Percentiles rank a stretch among this genome's conserved stretches.
Conservation (phyloP, 2,888 invertebrate species). For the Pediacus dermestoides region DNA sequence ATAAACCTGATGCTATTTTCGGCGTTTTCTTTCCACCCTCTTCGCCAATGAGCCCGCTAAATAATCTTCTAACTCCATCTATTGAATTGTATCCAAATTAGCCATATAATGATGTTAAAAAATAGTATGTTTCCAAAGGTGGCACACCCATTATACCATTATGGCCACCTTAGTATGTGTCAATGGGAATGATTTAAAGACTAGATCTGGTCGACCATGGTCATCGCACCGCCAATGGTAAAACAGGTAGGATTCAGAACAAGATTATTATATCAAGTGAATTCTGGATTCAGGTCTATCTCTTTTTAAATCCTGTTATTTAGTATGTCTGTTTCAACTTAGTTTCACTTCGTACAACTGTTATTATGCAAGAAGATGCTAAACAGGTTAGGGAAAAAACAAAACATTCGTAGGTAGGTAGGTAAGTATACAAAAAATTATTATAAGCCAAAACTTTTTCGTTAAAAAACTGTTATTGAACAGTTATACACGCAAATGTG, state of each 20-base stretch:
- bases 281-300: conserved; percentile 1
- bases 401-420: no score
- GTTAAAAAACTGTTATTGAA: no score
- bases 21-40: conserved; percentile 3
- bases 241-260: conserved; percentile 26
- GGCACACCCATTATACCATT: conserved; percentile 29
- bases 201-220: conserved; percentile 35
- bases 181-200: conserved; percentile 32
- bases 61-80: conserved; percentile 26
- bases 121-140: conserved; percentile 12
- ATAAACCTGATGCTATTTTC: conserved; percentile 2
- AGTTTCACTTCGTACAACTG: no score
- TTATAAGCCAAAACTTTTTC: no score
- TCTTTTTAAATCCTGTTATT: conserved; percentile 1
- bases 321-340: neutral
- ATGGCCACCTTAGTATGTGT: conserved; percentile 34
- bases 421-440: no score
- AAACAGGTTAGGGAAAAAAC: no score
- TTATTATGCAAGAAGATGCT: no score
- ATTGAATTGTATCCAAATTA: conserved; percentile 16
- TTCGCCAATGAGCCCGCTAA: no score
- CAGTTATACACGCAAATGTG: no score
- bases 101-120: conserved; percentile 12
- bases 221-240: conserved; percentile 32
- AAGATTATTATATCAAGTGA: conserved; percentile 10